phyloP scores from a whole-genome alignment of 1,140 invertebrate species.

The Ganaspis sp. region DNA sequence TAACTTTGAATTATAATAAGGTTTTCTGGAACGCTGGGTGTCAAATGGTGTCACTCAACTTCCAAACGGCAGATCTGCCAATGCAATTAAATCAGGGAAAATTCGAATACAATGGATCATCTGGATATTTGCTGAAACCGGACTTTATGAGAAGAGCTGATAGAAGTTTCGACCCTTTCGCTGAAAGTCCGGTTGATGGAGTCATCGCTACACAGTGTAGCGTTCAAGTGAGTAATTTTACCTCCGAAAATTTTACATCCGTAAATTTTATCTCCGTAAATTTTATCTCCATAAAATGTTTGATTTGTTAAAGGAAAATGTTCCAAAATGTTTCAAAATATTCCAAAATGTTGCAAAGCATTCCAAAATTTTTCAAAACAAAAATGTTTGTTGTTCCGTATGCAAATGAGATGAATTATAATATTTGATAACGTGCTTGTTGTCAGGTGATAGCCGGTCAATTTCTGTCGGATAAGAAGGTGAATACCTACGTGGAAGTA shows the following conservation, averaged over 20 bases:
- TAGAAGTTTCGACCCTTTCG: constrained; percentile 98
- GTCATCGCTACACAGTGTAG: constrained; percentile 99
- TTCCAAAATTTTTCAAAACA: too few species aligned
- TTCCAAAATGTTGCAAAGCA: too few species aligned
- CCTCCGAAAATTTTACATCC: constrained; percentile 18
- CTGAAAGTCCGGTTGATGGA: constrained; percentile 99
- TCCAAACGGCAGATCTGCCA: constrained; percentile 98
- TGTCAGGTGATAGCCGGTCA: constrained; percentile 97
- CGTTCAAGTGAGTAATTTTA: constrained; percentile 86
- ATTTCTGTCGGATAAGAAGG: constrained; percentile 99
- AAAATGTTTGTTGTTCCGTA: too few species aligned
- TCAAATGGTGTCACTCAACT: constrained; percentile 99
- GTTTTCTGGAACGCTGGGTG: constrained; percentile 95
- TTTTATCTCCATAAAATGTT: too few species aligned
- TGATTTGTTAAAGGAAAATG: too few species aligned
- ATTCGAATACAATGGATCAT: constrained; percentile 99
- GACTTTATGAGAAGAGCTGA: constrained; percentile 99
- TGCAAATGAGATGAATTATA: too few species aligned
- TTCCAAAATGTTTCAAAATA: too few species aligned
- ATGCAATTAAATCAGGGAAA: constrained; percentile 99
- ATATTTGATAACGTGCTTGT: too few species aligned
- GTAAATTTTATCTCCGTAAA: too few species aligned
- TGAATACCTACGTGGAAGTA: constrained; percentile 99
- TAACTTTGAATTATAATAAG: constrained; percentile 66
- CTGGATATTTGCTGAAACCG: constrained; percentile 97